Conservation (phyloP, 2,888 invertebrate genomes). For the Himalopsyche anomala region DNA sequence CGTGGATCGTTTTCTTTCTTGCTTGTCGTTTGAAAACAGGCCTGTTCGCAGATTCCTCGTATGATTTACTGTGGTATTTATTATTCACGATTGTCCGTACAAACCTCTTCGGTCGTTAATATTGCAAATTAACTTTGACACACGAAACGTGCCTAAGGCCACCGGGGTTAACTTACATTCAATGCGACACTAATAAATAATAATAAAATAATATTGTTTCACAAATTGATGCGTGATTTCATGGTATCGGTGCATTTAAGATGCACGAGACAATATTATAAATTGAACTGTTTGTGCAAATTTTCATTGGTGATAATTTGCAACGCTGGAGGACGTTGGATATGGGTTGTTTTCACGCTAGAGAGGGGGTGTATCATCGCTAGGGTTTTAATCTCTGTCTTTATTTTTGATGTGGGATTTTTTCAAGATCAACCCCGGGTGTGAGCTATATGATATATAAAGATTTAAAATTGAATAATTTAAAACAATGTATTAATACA, state of each 20-base stretch:
- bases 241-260: not conserved
- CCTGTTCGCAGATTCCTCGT: not conserved
- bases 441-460: too few species aligned
- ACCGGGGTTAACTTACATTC: constrained; percentile 7
- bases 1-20: not conserved
- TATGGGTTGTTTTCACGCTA: too few species aligned
- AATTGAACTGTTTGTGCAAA: not conserved
- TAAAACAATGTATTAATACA: too few species aligned
- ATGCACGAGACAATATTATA: not conserved
- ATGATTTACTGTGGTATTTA: not conserved
- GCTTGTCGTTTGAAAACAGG: not conserved
- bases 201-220: not conserved
- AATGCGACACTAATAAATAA: not conserved
- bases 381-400: too few species aligned
- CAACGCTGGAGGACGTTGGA: too few species aligned
- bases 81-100: not conserved
- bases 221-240: constrained; percentile 5
- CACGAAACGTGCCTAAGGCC: constrained; percentile 8
- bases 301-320: not conserved
- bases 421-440: too few species aligned
- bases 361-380: too few species aligned
- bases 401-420: too few species aligned
- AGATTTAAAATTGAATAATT: too few species aligned
- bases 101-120: constrained; percentile 32
- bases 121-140: constrained; percentile 10